These are phyloP conservation scores for Heterochromis multidens DNA, from an alignment of 2,113 vertebrate species.

Conservation along the genomic window DNA sequence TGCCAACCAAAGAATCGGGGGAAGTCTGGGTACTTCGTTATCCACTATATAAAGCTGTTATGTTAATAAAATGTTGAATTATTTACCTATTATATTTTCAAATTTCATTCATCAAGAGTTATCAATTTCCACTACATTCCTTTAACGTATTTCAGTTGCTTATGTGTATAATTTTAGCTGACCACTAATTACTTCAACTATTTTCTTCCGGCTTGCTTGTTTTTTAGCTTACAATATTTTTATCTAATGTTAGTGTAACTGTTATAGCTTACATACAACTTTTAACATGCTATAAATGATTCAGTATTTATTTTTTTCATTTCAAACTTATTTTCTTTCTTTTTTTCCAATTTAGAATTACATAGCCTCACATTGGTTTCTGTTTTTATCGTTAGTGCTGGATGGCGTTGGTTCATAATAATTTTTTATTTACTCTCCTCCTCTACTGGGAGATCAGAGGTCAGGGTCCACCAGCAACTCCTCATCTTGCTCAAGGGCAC, in stretches of 20 bases:
- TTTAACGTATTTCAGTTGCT: neutral
- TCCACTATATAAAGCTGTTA: fast-evolving
- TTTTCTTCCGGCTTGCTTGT: neutral
- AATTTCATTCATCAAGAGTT: neutral
- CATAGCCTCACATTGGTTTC: neutral
- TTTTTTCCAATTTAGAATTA: neutral
- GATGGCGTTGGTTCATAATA: neutral
- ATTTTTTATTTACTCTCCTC: neutral
- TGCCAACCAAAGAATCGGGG: too few relatives aligned
- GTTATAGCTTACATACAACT: neutral
- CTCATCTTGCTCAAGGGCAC: constrained; percentile 10
- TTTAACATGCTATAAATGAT: neutral
- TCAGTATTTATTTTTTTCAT: fast-evolving
- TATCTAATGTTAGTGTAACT: neutral
- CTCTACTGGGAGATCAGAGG: neutral
- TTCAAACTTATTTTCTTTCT: neutral
- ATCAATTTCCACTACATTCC: neutral
- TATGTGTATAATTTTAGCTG: neutral
- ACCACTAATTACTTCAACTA: neutral
- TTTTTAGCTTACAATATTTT: neutral
- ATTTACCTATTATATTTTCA: fast-evolving
- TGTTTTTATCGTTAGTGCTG: neutral
- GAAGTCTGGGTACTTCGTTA: too few relatives aligned
- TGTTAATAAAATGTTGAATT: neutral
- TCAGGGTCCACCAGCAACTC: neutral